These are phyloP conservation scores for Pachyrhynchus sulphureomaculatus DNA, from an alignment of 1,140 invertebrate genomes.

Conservation along the genomic window DNA sequence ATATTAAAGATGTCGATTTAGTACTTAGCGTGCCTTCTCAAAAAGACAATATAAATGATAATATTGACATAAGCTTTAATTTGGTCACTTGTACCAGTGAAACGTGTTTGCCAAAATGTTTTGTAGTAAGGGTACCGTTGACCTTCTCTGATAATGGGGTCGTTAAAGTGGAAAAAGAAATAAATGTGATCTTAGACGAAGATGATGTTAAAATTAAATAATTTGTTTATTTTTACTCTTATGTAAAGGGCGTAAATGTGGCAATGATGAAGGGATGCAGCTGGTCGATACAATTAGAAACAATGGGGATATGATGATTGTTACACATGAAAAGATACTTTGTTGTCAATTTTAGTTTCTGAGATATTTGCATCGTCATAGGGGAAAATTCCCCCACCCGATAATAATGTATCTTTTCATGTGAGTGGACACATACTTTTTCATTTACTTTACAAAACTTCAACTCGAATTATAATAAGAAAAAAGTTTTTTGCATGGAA, in stretches of 20 bases:
- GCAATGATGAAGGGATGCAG: too few relatives aligned
- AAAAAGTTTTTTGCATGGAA: too few relatives aligned
- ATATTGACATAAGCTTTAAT: slow-evolving; percentile 52
- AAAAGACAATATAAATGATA: slow-evolving; percentile 23
- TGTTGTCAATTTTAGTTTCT: too few relatives aligned
- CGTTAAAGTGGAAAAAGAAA: slow-evolving; percentile 10
- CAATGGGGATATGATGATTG: too few relatives aligned
- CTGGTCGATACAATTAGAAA: too few relatives aligned
- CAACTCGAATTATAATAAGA: too few relatives aligned
- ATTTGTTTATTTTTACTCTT: background rate
- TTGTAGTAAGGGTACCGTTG: slow-evolving; percentile 41
- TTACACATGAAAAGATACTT: too few relatives aligned
- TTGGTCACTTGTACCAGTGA: slow-evolving; percentile 54
- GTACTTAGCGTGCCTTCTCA: slow-evolving; percentile 47
- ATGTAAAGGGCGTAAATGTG: background rate
- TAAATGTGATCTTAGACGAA: slow-evolving; percentile 25
- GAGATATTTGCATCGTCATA: too few relatives aligned
- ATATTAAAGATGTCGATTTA: slow-evolving; percentile 48
- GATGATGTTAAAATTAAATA: slow-evolving; percentile 19
- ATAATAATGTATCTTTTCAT: too few relatives aligned
- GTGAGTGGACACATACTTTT: too few relatives aligned
- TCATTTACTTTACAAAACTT: too few relatives aligned
- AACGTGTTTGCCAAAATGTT: slow-evolving; percentile 54
- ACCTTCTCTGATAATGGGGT: slow-evolving; percentile 7
- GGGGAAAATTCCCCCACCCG: too few relatives aligned